Base-by-base conservation (phyloP, 2,888 invertebrate genomes). In the Mayetiola destructor region DNA sequence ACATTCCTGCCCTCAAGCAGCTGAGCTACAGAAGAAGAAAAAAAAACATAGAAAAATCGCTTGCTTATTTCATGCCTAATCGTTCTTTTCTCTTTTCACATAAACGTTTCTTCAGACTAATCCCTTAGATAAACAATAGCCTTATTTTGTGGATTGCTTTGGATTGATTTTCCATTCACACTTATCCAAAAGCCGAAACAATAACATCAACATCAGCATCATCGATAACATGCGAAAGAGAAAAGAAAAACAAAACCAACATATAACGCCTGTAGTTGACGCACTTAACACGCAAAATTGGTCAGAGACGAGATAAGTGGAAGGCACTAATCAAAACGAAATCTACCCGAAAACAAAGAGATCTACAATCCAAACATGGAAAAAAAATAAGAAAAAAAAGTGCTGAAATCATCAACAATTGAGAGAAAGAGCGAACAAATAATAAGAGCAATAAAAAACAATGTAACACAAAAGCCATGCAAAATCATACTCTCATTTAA, bases 41-140 rank as follows among this genome's bases (percentile, higher is more conserved):
- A 39, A 39, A 9, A 48, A 48, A 48, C 21, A 10, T 27, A 48
- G 48, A 14, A 48, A n/a, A 27, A 27, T 48, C 48, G 27, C 29
- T 27, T 27, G 23, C n/a, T 48, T 48, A 16, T 48, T 48, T 48
- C 27, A 48, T 48, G 23, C 48, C 27, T 48, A 48, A 48, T 48
- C 29, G 48, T 9, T 42, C 48, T 48, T 27, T n/a, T 48, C 23
- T 3, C 4, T 48, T n/a, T n/a, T n/a, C n/a, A n/a, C n/a, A n/a
- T n/a, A n/a, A n/a, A n/a, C 27, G 27, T 48, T 16, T 27, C 14
- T 48, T 27, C 27, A 27, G 27, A 48, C 29, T 48, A 48, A 48
- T 27, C n/a, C 29, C 29, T 3, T 48, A n/a, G 23, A 27, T 9
- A 48, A 48, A 48, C 48, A 48, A 27, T 48, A 18, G 6, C 16